A percentile compares a stretch with the other conserved stretches of the same genome.
phyloP scores from a whole-genome alignment of 1,140 invertebrate species.

The Trypoxylus dichotomus region DNA sequence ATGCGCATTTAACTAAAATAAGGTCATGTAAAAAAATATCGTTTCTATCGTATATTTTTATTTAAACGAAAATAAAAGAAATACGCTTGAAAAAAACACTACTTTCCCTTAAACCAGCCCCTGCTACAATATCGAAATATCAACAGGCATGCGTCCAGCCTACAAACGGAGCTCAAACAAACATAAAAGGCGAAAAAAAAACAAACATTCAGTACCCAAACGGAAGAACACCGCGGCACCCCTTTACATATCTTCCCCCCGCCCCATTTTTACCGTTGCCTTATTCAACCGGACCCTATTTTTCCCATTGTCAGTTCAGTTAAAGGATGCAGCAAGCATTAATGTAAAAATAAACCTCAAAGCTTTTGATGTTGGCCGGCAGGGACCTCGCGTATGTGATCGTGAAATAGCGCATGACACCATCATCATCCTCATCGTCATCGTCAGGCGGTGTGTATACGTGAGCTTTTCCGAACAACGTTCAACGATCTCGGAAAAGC shows the following conservation, averaged over 20 bases:
- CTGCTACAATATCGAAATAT: background rate
- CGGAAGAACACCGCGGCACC: background rate
- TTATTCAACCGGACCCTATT: background rate
- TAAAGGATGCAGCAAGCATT: slow-evolving; percentile 1
- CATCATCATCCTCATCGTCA: background rate
- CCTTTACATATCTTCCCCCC: background rate
- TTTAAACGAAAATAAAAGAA: no score
- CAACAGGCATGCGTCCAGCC: background rate
- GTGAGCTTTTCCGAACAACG: background rate
- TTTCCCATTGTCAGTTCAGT: slow-evolving; percentile 1
- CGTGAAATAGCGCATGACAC: slow-evolving; percentile 1
- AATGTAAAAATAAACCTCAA: slow-evolving; percentile 7
- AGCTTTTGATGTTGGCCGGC: background rate
- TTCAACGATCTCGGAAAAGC: slow-evolving; percentile 1
- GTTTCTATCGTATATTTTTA: no score
- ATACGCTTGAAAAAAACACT: no score
- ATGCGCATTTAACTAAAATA: no score
- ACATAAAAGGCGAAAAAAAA: background rate
- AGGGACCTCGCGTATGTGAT: background rate
- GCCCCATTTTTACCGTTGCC: background rate
- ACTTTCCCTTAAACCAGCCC: background rate
- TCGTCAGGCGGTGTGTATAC: background rate
- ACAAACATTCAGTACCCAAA: background rate
- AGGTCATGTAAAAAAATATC: no score
- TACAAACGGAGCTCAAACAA: background rate